phyloP scores from a whole-genome alignment of 2,888 invertebrate genomes.

The Drosophila lacicola region DNA sequence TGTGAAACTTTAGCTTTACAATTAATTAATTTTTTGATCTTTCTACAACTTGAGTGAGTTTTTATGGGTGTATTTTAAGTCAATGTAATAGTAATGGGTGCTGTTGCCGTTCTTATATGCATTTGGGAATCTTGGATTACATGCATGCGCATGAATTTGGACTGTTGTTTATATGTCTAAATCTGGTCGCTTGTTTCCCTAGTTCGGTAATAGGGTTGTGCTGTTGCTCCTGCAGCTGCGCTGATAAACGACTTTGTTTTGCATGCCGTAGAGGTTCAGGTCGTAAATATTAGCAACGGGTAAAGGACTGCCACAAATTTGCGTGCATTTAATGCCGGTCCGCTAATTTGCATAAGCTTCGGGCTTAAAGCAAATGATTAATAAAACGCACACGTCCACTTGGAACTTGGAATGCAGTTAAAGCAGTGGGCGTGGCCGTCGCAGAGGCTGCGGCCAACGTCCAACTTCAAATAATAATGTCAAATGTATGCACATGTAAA shows the following conservation, averaged over 20 bases:
- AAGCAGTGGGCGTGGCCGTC: conserved; percentile 23
- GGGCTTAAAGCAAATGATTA: conserved; percentile 60
- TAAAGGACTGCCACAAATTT: conserved; percentile 11
- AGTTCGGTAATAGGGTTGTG: neutral
- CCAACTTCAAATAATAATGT: conserved; percentile 61
- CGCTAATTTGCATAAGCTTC: conserved; percentile 68
- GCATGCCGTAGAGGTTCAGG: conserved; percentile 9
- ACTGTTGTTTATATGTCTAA: neutral
- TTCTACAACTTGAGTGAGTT: too few relatives aligned
- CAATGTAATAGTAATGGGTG: neutral
- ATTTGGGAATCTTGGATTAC: neutral
- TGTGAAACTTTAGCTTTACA: neutral
- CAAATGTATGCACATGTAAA: conserved; percentile 72
- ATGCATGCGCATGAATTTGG: neutral
- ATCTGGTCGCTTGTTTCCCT: neutral
- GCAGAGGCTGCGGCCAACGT: conserved; percentile 28
- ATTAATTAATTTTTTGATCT: too few relatives aligned
- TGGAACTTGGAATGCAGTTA: conserved; percentile 25
- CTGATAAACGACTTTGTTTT: conserved; percentile 41
- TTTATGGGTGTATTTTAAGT: neutral
- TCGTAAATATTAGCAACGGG: conserved; percentile 39
- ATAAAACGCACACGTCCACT: conserved; percentile 65
- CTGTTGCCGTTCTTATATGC: too few relatives aligned
- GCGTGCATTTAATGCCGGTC: conserved; percentile 66
- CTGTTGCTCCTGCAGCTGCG: conserved; percentile 9